Percentiles rank a stretch among this genome's conserved stretches.
These are phyloP conservation scores for Tetragonula clypearis DNA, from an alignment of 1,140 invertebrate genomes.

Conservation along the genomic window DNA sequence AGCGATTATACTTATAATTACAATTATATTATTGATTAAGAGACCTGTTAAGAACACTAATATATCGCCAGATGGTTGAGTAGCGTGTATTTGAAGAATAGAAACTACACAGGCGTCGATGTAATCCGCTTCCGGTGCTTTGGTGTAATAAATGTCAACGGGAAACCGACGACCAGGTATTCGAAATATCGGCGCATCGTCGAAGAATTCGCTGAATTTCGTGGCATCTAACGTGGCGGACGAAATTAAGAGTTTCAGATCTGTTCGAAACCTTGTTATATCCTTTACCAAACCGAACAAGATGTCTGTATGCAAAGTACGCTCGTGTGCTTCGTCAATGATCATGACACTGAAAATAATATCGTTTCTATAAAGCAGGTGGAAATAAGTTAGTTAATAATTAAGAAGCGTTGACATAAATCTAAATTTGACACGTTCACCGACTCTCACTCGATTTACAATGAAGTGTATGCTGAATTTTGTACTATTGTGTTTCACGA, in stretches of 20 bases:
- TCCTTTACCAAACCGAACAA: constrained; percentile 99
- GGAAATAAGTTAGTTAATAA: neutral
- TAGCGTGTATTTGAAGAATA: constrained; percentile 98
- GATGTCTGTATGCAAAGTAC: constrained; percentile 99
- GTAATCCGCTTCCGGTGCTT: constrained; percentile 99
- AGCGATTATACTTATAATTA: neutral
- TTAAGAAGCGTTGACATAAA: neutral
- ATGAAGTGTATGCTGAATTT: neutral
- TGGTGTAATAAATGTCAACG: constrained; percentile 99
- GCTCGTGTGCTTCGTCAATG: constrained; percentile 99
- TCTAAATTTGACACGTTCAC: neutral
- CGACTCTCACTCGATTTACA: neutral
- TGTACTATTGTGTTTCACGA: neutral
- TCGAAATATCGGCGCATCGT: constrained; percentile 98
- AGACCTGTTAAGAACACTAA: constrained; percentile 97
- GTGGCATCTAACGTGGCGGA: constrained; percentile 98
- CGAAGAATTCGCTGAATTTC: constrained; percentile 99
- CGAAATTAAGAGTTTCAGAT: constrained; percentile 98
- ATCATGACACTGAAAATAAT: constrained; percentile 94
- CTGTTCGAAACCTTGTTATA: constrained; percentile 95
- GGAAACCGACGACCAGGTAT: constrained; percentile 95
- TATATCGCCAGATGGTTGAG: constrained; percentile 97
- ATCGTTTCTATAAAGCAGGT: neutral
- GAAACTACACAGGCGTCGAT: constrained; percentile 98
- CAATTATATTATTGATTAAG: neutral